These are phyloP conservation scores for Amphimedon queenslandica DNA, from an alignment of 37 sponge, comb jelly and placozoan species.

Conservation along the genomic window DNA sequence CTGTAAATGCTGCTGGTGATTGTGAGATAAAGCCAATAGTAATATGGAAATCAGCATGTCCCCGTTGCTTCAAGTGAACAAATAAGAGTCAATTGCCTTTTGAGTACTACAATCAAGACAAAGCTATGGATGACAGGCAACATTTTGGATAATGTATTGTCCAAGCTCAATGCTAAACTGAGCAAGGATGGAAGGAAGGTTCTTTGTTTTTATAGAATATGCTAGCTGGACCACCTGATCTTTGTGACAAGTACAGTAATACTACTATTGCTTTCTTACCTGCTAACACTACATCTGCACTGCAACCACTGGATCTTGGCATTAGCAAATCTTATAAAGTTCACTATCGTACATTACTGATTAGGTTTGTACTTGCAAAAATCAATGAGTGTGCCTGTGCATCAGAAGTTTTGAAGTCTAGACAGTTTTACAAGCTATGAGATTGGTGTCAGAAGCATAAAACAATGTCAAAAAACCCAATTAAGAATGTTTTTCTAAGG, in stretches of 20 bases:
- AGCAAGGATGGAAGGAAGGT: slow-evolving; percentile 14
- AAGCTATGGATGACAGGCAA: slow-evolving; percentile 75
- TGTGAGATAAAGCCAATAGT: no score
- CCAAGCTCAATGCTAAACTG: slow-evolving; percentile 30
- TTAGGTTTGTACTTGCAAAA: slow-evolving; percentile 42
- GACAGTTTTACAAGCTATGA: slow-evolving; percentile 36
- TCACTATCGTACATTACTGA: slow-evolving; percentile 20
- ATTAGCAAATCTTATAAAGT: slow-evolving; percentile 52
- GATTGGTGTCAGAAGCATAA: slow-evolving; percentile 48
- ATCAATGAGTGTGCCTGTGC: slow-evolving; percentile 39
- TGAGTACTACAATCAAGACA: no score
- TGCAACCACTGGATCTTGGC: slow-evolving; percentile 68
- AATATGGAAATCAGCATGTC: no score
- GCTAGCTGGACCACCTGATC: slow-evolving; percentile 26
- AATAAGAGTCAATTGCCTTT: no score
- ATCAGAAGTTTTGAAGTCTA: slow-evolving; percentile 47
- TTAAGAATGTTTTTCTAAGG: slow-evolving; percentile 52
- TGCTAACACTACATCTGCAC: slow-evolving; percentile 57
- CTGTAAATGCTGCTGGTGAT: no score
- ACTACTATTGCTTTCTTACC: slow-evolving; percentile 57
- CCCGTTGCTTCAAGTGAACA: no score
- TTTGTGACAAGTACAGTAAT: slow-evolving; percentile 41
- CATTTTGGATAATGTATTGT: slow-evolving; percentile 25
- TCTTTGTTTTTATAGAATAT: slow-evolving; percentile 16
- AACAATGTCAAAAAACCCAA: slow-evolving; percentile 26